phyloP scores from a whole-genome alignment of 2,113 vertebrate species.

The Siphamia tubifer region DNA sequence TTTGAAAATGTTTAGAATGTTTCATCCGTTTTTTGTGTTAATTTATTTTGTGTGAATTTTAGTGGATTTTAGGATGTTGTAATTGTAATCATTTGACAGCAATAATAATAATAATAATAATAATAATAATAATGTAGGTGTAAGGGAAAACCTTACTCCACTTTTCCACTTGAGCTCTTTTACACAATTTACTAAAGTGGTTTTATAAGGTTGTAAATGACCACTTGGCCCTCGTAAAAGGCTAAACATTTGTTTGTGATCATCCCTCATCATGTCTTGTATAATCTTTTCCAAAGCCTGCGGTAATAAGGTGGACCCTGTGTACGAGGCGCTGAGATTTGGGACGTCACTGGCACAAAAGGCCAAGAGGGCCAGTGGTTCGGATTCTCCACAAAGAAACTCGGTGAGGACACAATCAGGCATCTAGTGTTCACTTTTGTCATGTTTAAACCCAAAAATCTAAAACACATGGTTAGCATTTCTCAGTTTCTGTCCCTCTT shows the following conservation, averaged over 20 bases:
- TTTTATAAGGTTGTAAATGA: not conserved
- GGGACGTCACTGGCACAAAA: slow-evolving; percentile 97
- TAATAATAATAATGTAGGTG: too few species aligned
- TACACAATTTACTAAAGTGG: not conserved
- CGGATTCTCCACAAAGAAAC: slow-evolving; percentile 90
- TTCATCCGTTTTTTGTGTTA: too few species aligned
- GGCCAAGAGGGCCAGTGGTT: slow-evolving; percentile 90
- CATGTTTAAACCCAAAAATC: not conserved
- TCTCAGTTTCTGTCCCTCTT: not conserved
- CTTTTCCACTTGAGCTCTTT: not conserved
- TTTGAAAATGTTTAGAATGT: too few species aligned
- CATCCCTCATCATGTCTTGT: slow-evolving; percentile 3
- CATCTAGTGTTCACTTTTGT: not conserved
- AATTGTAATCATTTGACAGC: too few species aligned
- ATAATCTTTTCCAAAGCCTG: slow-evolving; percentile 82
- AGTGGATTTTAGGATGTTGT: too few species aligned
- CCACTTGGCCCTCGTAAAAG: not conserved
- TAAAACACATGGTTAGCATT: not conserved
- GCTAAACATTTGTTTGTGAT: not conserved
- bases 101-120: not conserved
- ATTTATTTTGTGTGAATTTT: too few species aligned
- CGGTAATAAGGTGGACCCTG: slow-evolving; percentile 97
- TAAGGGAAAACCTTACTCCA: not conserved
- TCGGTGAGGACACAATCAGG: slow-evolving; percentile 80
- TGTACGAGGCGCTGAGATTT: slow-evolving; percentile 96